Percentiles rank a stretch among this genome's conserved stretches.
These are phyloP conservation scores for Pterocles orientalis DNA, from an alignment of 2,113 vertebrate species.

Conservation along the genomic window DNA sequence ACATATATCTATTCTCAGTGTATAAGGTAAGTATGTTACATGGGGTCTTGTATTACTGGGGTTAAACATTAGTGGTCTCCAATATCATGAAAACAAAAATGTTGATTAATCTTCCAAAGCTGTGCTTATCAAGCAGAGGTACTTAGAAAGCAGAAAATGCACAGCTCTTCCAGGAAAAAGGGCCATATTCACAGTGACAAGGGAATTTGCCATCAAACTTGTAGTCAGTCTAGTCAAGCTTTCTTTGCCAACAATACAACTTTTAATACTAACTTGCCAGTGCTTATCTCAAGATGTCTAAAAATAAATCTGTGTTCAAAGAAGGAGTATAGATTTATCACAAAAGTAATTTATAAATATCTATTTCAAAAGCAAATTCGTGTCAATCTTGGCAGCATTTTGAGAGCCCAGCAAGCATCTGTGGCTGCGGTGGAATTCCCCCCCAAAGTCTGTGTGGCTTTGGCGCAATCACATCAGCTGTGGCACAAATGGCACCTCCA, in stretches of 20 bases:
- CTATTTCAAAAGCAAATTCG: background rate
- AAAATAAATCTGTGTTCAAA: background rate
- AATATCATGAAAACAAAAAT: background rate
- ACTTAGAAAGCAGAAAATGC: fast-evolving
- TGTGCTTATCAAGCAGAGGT: background rate
- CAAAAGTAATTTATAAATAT: background rate
- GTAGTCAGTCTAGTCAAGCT: background rate
- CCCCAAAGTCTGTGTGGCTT: fast-evolving
- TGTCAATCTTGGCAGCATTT: background rate
- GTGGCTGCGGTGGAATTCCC: background rate
- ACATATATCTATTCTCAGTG: no score
- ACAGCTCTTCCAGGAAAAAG: background rate
- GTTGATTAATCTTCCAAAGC: background rate
- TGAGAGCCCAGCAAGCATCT: background rate
- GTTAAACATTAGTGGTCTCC: background rate
- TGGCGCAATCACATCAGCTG: background rate
- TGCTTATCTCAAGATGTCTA: background rate
- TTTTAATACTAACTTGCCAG: fast-evolving
- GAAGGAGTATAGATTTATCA: background rate
- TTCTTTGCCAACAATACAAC: background rate
- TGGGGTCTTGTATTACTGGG: background rate
- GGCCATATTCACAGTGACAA: background rate
- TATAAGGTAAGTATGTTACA: background rate
- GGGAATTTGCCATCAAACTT: background rate
- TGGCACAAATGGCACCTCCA: background rate